A percentile compares a stretch with the other conserved stretches of the same genome.
These are phyloP conservation scores for Danaus plexippus DNA, from an alignment of 1,140 invertebrate species.

Conservation along the genomic window DNA sequence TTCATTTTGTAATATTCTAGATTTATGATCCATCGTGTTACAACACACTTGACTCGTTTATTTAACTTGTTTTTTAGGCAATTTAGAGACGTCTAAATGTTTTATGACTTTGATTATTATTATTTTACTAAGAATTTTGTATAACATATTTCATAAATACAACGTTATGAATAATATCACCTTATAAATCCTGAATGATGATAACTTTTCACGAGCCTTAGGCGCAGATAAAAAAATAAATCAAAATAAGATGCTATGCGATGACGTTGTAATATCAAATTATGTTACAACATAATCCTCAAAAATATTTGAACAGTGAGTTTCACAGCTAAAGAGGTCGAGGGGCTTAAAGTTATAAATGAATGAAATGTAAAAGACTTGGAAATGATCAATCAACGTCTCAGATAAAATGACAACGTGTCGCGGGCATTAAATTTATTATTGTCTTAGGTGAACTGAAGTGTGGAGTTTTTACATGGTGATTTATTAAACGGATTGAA, in stretches of 20 bases:
- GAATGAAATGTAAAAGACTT: slow-evolving; percentile 41
- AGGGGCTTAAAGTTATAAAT: slow-evolving; percentile 41
- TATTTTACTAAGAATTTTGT: no score
- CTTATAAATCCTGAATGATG: no score
- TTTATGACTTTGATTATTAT: no score
- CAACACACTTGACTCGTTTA: slow-evolving; percentile 41
- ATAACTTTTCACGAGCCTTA: no score
- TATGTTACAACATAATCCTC: slow-evolving; percentile 2
- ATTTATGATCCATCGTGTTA: slow-evolving; percentile 35
- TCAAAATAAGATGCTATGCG: not conserved
- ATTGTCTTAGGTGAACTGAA: slow-evolving; percentile 41
- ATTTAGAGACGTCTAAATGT: no score
- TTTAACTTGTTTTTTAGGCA: slow-evolving; percentile 18
- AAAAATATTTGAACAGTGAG: slow-evolving; percentile 2
- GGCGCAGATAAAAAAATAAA: no score
- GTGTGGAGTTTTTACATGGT: slow-evolving; percentile 33
- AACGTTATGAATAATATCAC: no score
- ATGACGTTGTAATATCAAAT: not conserved
- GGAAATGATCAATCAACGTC: slow-evolving; percentile 52
- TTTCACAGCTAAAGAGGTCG: slow-evolving; percentile 17
- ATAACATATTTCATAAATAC: no score
- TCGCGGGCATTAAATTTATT: slow-evolving; percentile 48
- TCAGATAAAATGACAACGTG: slow-evolving; percentile 47
- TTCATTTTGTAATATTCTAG: slow-evolving; percentile 41
- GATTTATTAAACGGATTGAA: slow-evolving; percentile 23